These are phyloP conservation scores for Himantopus leucocephalus DNA, from an alignment of 2,113 vertebrate genomes.

Conservation along the genomic window DNA sequence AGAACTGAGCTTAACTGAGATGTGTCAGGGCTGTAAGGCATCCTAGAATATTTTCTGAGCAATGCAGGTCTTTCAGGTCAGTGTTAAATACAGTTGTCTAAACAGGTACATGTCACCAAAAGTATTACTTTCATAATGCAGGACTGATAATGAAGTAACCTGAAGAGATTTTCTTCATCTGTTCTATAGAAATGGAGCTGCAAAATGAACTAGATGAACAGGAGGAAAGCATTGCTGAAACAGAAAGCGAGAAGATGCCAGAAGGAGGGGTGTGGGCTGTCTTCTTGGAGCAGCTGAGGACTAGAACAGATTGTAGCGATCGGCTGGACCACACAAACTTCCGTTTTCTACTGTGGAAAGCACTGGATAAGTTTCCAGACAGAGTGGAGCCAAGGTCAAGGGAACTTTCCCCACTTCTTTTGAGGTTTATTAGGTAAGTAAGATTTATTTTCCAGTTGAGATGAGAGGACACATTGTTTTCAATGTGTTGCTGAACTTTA, in stretches of 20 bases:
- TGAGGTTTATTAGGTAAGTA: constrained; percentile 89
- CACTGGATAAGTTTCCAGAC: constrained; percentile 87
- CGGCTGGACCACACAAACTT: constrained; percentile 92
- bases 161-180: not conserved
- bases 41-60: not conserved
- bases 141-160: not conserved
- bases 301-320: constrained; percentile 69
- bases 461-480: not conserved
- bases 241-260: constrained; percentile 69
- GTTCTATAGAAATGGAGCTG: constrained; percentile 83
- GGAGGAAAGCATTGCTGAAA: not conserved
- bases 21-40: not conserved
- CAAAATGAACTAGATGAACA: constrained; percentile 61
- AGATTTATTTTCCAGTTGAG: not conserved
- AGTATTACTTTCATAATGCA: not conserved
- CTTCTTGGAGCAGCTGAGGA: constrained; percentile 79
- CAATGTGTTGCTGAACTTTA: not conserved
- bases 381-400: constrained; percentile 89
- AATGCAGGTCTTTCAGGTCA: not conserved
- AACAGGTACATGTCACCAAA: not conserved
- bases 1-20: not conserved
- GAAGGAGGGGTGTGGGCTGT: constrained; percentile 76
- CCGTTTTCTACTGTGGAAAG: constrained; percentile 88
- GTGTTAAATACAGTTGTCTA: not conserved
- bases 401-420: constrained; percentile 90